Evolutionary conservation across 2,113 vertebrate species (phyloP), one percentile per base, ranked within the genome.

Genomic region (Pterophyllum scalare): DNA sequence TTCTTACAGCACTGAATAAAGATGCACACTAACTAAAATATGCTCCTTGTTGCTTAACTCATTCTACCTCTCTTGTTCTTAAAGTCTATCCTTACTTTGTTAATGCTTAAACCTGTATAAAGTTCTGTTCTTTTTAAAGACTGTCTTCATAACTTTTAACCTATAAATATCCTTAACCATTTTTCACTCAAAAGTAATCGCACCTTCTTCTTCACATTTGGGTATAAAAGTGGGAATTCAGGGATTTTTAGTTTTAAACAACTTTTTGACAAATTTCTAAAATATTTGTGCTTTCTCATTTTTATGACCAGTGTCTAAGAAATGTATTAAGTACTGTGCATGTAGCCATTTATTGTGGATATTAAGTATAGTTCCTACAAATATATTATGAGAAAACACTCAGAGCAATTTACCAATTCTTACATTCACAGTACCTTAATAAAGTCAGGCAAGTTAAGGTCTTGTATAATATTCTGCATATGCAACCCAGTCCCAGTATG

Each of bases 111-210:
- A 0, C 1, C 1, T 31, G 43, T 52, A 52, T 70, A 24, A 70
- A 24, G 65, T 52, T 70, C 26, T 38, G 40, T 24, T 17, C 24
- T 3, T 24, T 17, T 4, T 70, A 20, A 70, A 49, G 24, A 70
- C 40, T 17, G 65, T 28, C 65, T 70, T 13, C 24, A 52, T 70
- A 70, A 49, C 65, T 20, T 70, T 52, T 52, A 70, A 70, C 43
- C 9, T 52, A 70, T 70, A 49, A 70, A 70, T 70, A 70, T 70
- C 65, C 43, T 49, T 70, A 70, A 67, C 64, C 64, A n/a, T 17
- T 12, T 67, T 46, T 70, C 28, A 43, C 43, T 70, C 10, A 20
- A 70, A 52, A 20, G 43, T 31, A 70, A 70, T 52, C 43, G 43
- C 1, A 6, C 52, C 65, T 70, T 0, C 43, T 70, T 28, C 28